Evolutionary conservation across 1,140 invertebrate species (phyloP).

Genomic region (Leptinotarsa defecta): DNA sequence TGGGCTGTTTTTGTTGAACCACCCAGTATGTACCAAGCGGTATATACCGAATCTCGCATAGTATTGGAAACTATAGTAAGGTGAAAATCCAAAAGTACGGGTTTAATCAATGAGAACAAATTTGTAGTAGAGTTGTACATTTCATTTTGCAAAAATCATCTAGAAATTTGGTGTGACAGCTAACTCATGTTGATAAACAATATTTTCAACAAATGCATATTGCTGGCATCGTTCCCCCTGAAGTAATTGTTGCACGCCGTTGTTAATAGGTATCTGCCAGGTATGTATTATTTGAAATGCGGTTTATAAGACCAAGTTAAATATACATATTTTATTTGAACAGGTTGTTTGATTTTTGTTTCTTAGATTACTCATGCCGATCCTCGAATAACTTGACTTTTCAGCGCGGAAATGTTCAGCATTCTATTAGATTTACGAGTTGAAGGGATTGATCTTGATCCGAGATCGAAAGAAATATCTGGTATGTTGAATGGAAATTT

Average conservation of each 20-base stretch:
- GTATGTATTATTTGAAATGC: conserved; percentile 5
- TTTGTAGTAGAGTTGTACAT: too few relatives aligned
- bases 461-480: conserved; percentile 5
- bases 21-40: too few relatives aligned
- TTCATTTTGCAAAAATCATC: too few relatives aligned
- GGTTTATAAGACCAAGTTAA: conserved; percentile 1
- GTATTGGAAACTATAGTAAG: too few relatives aligned
- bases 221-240: too few relatives aligned
- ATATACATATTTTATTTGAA: conserved; percentile 9
- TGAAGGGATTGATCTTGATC: background rate
- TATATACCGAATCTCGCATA: too few relatives aligned
- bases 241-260: background rate
- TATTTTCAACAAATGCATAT: too few relatives aligned
- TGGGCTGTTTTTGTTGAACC: too few relatives aligned
- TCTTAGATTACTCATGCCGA: background rate
- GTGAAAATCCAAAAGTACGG: too few relatives aligned
- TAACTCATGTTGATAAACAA: too few relatives aligned
- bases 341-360: conserved; percentile 1
- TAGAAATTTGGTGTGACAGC: too few relatives aligned
- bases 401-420: background rate
- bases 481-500: background rate
- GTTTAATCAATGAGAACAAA: too few relatives aligned
- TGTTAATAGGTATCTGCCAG: conserved; percentile 2
- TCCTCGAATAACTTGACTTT: conserved; percentile 4
- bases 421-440: background rate